phyloP scores from a whole-genome alignment of 2,888 invertebrate genomes.

The Drosophila fungiperda region DNA sequence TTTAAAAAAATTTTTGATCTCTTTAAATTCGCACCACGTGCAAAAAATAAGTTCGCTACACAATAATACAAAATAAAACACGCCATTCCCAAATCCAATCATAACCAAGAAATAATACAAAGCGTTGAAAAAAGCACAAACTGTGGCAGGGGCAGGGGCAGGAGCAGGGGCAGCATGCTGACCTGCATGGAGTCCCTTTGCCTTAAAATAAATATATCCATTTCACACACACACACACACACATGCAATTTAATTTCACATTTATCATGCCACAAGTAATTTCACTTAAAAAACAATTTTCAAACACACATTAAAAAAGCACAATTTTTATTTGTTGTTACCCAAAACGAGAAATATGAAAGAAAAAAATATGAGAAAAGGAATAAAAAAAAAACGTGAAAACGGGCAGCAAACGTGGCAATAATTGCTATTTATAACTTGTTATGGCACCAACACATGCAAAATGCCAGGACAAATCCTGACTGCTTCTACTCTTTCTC shows the following conservation, averaged over 20 bases:
- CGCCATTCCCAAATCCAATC: constrained; percentile 35
- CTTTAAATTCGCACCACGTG: constrained; percentile 51
- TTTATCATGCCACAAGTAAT: constrained; percentile 63
- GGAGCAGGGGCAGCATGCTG: constrained; percentile 35
- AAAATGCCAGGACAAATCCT: constrained; percentile 58
- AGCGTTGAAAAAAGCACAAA: constrained; percentile 30
- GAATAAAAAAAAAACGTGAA: constrained; percentile 11
- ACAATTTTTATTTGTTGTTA: constrained; percentile 77
- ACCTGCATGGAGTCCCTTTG: constrained; percentile 59
- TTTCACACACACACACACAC: constrained; percentile 16
- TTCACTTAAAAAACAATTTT: constrained; percentile 79
- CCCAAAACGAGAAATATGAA: constrained; percentile 66
- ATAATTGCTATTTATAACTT: constrained; percentile 81
- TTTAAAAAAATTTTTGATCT: not conserved
- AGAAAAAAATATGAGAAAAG: not conserved
- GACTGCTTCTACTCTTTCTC: not conserved
- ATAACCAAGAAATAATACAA: constrained; percentile 22
- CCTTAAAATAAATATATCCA: constrained; percentile 43
- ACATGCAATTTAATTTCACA: constrained; percentile 1
- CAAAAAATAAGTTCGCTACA: constrained; percentile 1
- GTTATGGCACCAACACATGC: constrained; percentile 78
- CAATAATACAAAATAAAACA: constrained; percentile 24
- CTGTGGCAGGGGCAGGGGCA: not conserved
- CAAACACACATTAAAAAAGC: constrained; percentile 65
- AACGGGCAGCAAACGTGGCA: constrained; percentile 48